Evolutionary conservation across 1,140 invertebrate species (phyloP), one percentile per base, ranked within the genome.

Genomic region (Meteorus sp.): DNA sequence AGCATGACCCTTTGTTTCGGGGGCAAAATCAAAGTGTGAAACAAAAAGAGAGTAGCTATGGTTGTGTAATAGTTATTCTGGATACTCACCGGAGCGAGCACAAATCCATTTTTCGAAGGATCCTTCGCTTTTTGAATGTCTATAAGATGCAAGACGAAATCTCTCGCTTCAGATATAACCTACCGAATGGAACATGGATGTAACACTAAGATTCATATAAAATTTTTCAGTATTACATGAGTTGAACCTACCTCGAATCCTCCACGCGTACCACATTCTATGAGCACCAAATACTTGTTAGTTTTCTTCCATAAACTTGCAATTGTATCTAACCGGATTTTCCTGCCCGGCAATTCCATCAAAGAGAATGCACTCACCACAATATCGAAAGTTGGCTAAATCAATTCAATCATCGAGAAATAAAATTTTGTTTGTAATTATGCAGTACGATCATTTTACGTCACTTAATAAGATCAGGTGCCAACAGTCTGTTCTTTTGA

Each of bases 291-390:
- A 73, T 91, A 93, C 11, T 88, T 84, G 58, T 86, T 81, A 8
- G 93, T 94, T 81, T 93, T 95, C 35, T 85, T 85, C 94, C 94
- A 97, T 11, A 96, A 78, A 69, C 88, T 91, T 15, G 88, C 76
- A 58, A 95, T 74, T 0, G 84, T 83, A 68, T 92, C 83, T 15
- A 93, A 71, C 50, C 94, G 82, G 29, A 78, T 80, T 69, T 86
- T 78, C 51, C 81, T 73, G 57, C 83, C 83, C 4, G 88, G 87
- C 48, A 95, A 73, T 76, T 97, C 94, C 56, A 95, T 83, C 43
- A 96, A 80, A 1, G 91, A 85, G 72, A 87, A 93, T 5, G 93
- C 88, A 64, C 87, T 88, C 15, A 94, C 79, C 19, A 95, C 90
- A 41, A 97, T 75, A 75, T 93, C 89, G 73, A 92, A 95, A 67